A percentile compares a stretch with the other conserved stretches of the same genome.
These are phyloP conservation scores for Sula dactylatra DNA, from an alignment of 2,113 vertebrate genomes.

Conservation along the genomic window DNA sequence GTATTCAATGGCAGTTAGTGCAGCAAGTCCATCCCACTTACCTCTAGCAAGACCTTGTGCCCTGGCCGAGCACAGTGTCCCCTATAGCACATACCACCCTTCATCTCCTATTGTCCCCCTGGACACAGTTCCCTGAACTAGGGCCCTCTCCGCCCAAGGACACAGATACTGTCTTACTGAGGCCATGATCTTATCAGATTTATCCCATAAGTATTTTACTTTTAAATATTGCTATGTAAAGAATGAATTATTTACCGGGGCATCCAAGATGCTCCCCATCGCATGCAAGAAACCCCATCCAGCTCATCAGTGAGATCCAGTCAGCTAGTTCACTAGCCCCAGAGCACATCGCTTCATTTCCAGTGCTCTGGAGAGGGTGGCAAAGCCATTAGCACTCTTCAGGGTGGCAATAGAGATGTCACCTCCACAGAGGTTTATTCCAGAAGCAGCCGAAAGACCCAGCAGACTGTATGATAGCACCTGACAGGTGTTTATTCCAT, in stretches of 20 bases:
- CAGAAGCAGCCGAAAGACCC: not conserved
- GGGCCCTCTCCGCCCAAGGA: not conserved
- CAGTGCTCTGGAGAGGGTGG: not conserved
- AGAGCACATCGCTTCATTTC: not conserved
- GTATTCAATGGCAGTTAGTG: not conserved
- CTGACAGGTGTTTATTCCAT: not conserved
- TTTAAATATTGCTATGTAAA: not conserved
- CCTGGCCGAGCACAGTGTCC: too few relatives aligned
- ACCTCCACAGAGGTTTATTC: not conserved
- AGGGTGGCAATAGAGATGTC: not conserved
- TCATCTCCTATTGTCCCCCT: accelerated
- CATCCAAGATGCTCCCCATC: not conserved
- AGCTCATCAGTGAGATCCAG: not conserved
- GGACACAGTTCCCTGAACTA: not conserved
- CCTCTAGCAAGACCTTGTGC: not conserved
- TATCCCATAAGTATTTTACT: not conserved
- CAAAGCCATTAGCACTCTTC: not conserved
- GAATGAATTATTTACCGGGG: not conserved
- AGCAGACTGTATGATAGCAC: not conserved
- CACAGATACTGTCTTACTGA: not conserved
- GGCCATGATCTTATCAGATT: not conserved
- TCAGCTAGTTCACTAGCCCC: not conserved
- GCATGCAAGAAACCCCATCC: not conserved
- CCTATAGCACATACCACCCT: not conserved
- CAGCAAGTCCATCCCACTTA: not conserved